Evolutionary conservation across 2,888 invertebrate species (phyloP), one percentile per base, ranked within the genome.

Genomic region (Seira sanloemensis): DNA sequence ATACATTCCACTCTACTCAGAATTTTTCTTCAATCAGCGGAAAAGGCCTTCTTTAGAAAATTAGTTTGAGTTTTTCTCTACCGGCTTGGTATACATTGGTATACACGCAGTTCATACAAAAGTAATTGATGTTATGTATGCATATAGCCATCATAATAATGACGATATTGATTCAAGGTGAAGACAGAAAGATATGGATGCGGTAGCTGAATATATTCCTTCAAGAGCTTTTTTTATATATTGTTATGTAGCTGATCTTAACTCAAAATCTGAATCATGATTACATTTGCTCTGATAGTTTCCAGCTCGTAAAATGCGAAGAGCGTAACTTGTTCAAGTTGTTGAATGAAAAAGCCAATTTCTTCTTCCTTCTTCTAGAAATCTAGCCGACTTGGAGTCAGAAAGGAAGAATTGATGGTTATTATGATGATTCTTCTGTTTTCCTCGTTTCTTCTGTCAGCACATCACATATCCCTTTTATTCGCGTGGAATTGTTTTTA

Each of bases 221-320:
- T n/a, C 5, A 37, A 25, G 58, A 80, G 69, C 74, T 71, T 76
- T 71, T n/a, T 12, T 37, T 37, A 37, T 37, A 37, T 4, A 37
- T 37, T 37, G 12, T 37, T 37, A 37, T 37, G 37, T 37, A 37
- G 4, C 37, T 76, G 75, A 81, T 75, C 71, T 81, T 37, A 58
- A 54, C 65, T 62, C 65, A 46, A 81, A 81, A 81, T 81, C 75
- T 76, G 46, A 80, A 81, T 81, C 81, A 81, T 81, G 81, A 81
- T 81, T 81, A 80, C 80, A 37, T 37, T 37, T 7, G 68, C 73
- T 80, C 76, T 80, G 80, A 80, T 80, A 80, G 73, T 54, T 12
- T 37, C 73, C 74, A 68, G 80, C 74, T 74, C 74, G 74, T 81
- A 76, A 62, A 76, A 78, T 69, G 76, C 67, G 73, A 79, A 37